phyloP scores from a whole-genome alignment of 2,113 vertebrate species.

The Cairina moschata region DNA sequence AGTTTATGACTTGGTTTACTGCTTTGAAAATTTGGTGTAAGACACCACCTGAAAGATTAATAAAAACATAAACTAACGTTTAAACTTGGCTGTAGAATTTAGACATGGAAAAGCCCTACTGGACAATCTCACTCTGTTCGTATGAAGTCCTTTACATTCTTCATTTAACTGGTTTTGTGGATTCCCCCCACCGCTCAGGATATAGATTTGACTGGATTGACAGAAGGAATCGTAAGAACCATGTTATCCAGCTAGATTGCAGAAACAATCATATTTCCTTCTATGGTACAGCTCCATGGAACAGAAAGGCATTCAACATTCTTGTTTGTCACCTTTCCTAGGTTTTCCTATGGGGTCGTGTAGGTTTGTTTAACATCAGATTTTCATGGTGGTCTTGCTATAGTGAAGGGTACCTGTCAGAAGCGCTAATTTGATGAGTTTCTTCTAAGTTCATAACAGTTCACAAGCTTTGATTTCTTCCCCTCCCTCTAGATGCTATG shows the following conservation, averaged over 20 bases:
- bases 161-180: background rate
- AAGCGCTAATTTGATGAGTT: background rate
- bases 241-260: background rate
- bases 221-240: background rate
- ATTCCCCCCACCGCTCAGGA: background rate
- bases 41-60: background rate
- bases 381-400: background rate
- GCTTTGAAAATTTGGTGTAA: background rate
- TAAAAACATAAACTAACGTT: background rate
- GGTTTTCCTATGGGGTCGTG: background rate
- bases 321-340: background rate
- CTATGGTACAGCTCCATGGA: background rate
- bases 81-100: background rate
- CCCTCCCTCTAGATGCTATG: background rate
- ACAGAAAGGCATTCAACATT: background rate
- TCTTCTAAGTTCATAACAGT: background rate
- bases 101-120: background rate
- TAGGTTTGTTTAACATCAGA: background rate
- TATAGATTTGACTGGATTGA: background rate
- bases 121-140: background rate
- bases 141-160: background rate
- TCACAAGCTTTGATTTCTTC: background rate
- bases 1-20: background rate
- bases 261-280: background rate
- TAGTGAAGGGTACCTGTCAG: background rate